These are phyloP conservation scores for Scolopax bukidnonensis DNA, from an alignment of 2,797 vertebrate genomes.

Conservation along the genomic window DNA sequence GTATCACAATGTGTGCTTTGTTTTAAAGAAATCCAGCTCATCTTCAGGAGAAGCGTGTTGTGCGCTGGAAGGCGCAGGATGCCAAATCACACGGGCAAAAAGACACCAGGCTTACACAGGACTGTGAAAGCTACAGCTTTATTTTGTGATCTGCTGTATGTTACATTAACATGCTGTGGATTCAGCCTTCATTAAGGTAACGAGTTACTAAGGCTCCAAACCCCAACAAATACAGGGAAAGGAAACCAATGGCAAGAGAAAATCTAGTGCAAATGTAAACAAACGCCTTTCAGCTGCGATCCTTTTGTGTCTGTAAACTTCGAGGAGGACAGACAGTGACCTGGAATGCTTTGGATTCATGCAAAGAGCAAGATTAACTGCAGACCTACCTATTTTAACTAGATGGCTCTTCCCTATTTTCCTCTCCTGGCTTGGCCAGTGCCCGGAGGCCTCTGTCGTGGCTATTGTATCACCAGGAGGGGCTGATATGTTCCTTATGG, in stretches of 20 bases:
- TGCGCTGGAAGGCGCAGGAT: rapidly evolving
- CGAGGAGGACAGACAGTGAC: not conserved
- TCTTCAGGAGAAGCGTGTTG: not conserved
- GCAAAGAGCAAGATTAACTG: not conserved
- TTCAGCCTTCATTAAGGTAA: not conserved
- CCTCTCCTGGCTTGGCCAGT: not conserved
- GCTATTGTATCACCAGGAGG: not conserved
- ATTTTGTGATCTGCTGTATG: not conserved
- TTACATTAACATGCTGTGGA: not conserved
- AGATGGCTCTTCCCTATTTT: not conserved
- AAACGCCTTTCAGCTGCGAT: not conserved
- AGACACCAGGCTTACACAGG: not conserved
- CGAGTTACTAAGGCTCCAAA: not conserved
- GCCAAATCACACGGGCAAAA: not conserved
- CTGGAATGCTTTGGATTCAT: not conserved
- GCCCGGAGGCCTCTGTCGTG: too few relatives aligned
- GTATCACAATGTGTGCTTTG: not conserved
- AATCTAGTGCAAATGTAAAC: not conserved
- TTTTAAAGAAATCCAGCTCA: not conserved
- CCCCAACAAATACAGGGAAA: not conserved
- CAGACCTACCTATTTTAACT: not conserved
- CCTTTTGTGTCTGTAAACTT: not conserved
- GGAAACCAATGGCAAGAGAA: not conserved
- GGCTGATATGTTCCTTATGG: not conserved
- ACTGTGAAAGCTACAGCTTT: constrained; percentile 32